Conservation (phyloP, 2,888 invertebrate species). For the Megamerina dolium region DNA sequence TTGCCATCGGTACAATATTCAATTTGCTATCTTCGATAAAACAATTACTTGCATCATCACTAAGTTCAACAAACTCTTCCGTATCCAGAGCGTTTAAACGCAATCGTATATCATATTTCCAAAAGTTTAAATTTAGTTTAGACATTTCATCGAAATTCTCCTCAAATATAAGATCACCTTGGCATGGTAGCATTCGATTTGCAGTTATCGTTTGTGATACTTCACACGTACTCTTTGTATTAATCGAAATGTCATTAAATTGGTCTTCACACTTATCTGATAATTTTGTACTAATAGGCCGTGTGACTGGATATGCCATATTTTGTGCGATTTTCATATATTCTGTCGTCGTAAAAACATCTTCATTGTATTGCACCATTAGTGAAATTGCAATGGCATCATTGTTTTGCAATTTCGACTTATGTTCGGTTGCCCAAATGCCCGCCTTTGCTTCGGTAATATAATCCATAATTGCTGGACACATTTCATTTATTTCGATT, state of each 20-base stretch:
- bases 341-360: constrained; percentile 21
- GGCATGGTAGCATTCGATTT: constrained; percentile 8
- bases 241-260: neutral
- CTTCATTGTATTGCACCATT: constrained; percentile 30
- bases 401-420: constrained; percentile 20
- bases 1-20: constrained; percentile 38
- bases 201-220: constrained; percentile 11
- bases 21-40: constrained; percentile 32
- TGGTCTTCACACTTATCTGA: too few relatives aligned
- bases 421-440: constrained; percentile 29
- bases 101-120: constrained; percentile 57
- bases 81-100: constrained; percentile 50
- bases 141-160: constrained; percentile 54
- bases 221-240: neutral
- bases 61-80: constrained; percentile 50
- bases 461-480: constrained; percentile 31
- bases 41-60: constrained; percentile 34
- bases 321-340: constrained; percentile 6
- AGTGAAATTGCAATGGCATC: constrained; percentile 32
- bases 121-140: constrained; percentile 40
- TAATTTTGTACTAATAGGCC: neutral
- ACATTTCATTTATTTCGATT: constrained; percentile 31
- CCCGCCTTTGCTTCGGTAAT: constrained; percentile 23
- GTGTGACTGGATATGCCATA: neutral
- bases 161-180: constrained; percentile 55